Conservation (phyloP, 2,888 invertebrate genomes). For the Tetranychus truncatus region DNA sequence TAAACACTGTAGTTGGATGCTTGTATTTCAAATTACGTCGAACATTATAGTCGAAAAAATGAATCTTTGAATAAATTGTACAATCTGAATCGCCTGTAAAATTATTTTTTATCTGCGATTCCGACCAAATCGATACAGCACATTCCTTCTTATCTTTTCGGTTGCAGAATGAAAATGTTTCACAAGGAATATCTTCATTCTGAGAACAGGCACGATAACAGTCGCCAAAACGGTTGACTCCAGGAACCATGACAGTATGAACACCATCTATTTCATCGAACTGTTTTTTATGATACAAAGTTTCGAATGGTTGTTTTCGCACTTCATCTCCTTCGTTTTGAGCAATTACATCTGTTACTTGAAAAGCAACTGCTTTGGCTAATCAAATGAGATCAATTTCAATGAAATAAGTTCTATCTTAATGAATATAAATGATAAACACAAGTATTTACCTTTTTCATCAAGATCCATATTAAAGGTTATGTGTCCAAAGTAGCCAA, state of each 20-base stretch:
- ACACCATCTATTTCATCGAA: background rate
- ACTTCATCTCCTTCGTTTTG: background rate
- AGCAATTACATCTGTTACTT: background rate
- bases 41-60: background rate
- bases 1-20: background rate
- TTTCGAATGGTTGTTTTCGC: too few relatives aligned
- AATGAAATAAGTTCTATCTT: too few relatives aligned
- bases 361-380: too few relatives aligned
- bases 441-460: background rate
- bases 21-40: background rate
- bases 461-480: background rate
- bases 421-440: too few relatives aligned
- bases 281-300: too few relatives aligned
- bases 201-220: background rate
- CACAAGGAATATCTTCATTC: background rate
- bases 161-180: background rate
- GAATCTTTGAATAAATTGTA: background rate
- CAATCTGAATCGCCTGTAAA: background rate
- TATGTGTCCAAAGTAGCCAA: background rate
- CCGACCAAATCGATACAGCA: background rate
- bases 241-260: background rate
- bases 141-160: background rate
- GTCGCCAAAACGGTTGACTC: background rate
- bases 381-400: too few relatives aligned
- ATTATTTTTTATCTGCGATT: background rate